Evolutionary conservation across 2,888 invertebrate genomes (phyloP).

Genomic region (Tridacna gigas): DNA sequence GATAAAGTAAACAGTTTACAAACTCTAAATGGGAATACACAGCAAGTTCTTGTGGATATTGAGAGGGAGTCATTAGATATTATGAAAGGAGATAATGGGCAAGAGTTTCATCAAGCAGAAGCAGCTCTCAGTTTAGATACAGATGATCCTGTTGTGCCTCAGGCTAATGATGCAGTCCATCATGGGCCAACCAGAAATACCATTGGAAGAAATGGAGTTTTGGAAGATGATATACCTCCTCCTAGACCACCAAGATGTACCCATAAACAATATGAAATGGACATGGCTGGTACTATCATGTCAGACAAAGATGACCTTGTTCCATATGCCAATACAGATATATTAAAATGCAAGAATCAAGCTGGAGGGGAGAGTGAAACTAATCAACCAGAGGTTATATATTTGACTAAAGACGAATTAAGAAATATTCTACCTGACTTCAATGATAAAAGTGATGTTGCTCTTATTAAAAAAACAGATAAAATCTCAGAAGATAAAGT

Average conservation of each 20-base stretch:
- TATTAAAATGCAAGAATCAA: not conserved
- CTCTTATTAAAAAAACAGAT: not conserved
- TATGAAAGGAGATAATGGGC: not conserved
- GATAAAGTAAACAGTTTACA: not conserved
- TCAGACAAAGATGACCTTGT: not conserved
- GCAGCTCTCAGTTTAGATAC: no score
- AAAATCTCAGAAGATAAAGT: not conserved
- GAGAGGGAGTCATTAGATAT: slow-evolving; percentile 20
- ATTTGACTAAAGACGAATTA: slow-evolving; percentile 29
- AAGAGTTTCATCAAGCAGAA: not conserved
- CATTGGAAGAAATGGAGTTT: not conserved
- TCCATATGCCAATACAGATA: not conserved
- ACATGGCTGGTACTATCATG: not conserved
- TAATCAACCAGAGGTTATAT: slow-evolving; percentile 20
- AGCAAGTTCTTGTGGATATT: slow-evolving; percentile 25
- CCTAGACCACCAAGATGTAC: slow-evolving; percentile 43
- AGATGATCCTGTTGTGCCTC: not conserved
- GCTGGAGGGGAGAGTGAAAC: not conserved
- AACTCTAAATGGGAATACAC: slow-evolving; percentile 25
- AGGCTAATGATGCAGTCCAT: not conserved
- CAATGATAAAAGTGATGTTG: not conserved
- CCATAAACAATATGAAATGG: slow-evolving; percentile 38
- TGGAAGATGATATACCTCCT: slow-evolving; percentile 14
- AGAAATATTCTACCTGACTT: slow-evolving; percentile 5
- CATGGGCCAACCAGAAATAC: not conserved